Evolutionary conservation across 2,797 vertebrate species (phyloP).

Genomic region (Diceros bicornis): DNA sequence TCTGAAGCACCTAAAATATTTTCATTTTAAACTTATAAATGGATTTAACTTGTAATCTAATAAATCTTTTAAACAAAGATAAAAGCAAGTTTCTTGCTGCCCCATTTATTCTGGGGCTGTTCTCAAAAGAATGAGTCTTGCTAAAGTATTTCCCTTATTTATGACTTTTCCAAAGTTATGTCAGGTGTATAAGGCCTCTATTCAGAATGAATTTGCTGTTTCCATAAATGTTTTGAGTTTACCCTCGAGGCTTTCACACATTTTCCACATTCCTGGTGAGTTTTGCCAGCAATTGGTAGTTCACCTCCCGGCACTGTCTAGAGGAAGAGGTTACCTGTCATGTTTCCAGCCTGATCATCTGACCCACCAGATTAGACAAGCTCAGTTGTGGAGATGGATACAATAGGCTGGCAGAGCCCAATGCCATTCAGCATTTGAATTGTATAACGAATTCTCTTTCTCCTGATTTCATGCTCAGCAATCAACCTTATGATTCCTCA

Average conservation of each 20-base stretch:
- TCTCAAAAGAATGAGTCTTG: not conserved
- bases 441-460: slow-evolving; percentile 51
- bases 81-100: not conserved
- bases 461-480: slow-evolving; percentile 59
- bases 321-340: not conserved
- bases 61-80: not conserved
- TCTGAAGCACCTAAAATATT: slow-evolving; percentile 37
- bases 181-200: not conserved
- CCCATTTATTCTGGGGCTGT: not conserved
- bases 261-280: slow-evolving; percentile 19
- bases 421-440: slow-evolving; percentile 44
- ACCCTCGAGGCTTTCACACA: not conserved
- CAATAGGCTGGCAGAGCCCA: not conserved
- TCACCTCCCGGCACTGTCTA: not conserved
- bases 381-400: not conserved
- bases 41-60: not conserved
- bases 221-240: slow-evolving; percentile 25
- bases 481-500: slow-evolving; percentile 53
- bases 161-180: slow-evolving; percentile 30
- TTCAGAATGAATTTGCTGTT: slow-evolving; percentile 44
- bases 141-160: slow-evolving; percentile 24
- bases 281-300: slow-evolving; percentile 37
- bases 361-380: not conserved
- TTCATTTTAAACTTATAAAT: slow-evolving; percentile 48
- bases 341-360: slow-evolving; percentile 3